Evolutionary conservation across 2,888 invertebrate species (phyloP).

Genomic region (Volucella inanis): DNA sequence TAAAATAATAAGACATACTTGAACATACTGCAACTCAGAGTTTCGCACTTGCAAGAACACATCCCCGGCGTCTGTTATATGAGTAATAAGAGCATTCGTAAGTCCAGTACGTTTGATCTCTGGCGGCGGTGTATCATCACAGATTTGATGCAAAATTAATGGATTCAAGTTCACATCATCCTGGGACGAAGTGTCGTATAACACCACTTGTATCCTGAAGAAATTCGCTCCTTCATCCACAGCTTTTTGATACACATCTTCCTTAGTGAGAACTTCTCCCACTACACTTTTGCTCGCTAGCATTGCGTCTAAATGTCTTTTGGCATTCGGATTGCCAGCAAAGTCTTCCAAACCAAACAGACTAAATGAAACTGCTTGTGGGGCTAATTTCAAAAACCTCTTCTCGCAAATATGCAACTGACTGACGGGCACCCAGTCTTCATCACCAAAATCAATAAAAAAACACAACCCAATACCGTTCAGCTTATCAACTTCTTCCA

Average conservation of each 20-base stretch:
- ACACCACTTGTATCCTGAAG: slow-evolving; percentile 84
- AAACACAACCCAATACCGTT: slow-evolving; percentile 85
- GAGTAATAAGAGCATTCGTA: slow-evolving; percentile 80
- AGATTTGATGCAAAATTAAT: slow-evolving; percentile 85
- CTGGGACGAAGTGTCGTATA: slow-evolving; percentile 87
- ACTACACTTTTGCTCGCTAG: slow-evolving; percentile 85
- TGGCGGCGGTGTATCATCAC: slow-evolving; percentile 80
- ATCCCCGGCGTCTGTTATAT: slow-evolving; percentile 81
- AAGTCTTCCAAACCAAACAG: slow-evolving; percentile 89
- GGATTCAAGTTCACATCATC: slow-evolving; percentile 87
- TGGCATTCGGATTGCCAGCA: slow-evolving; percentile 82
- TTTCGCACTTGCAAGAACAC: slow-evolving; percentile 80
- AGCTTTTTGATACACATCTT: slow-evolving; percentile 76
- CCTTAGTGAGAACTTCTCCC: slow-evolving; percentile 84
- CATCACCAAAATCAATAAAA: slow-evolving; percentile 90
- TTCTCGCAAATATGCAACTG: slow-evolving; percentile 86
- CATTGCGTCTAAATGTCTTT: slow-evolving; percentile 81
- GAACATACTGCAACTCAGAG: slow-evolving; percentile 80
- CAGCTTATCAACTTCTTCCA: slow-evolving; percentile 83
- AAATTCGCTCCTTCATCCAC: slow-evolving; percentile 73
- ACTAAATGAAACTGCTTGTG: slow-evolving; percentile 89
- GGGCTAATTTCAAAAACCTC: slow-evolving; percentile 87
- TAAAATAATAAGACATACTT: slow-evolving; percentile 69
- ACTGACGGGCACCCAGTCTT: slow-evolving; percentile 84
- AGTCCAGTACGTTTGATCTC: slow-evolving; percentile 79